Evolutionary conservation across 2,113 vertebrate genomes (phyloP).

Genomic region (Hippocampus barbouri): DNA sequence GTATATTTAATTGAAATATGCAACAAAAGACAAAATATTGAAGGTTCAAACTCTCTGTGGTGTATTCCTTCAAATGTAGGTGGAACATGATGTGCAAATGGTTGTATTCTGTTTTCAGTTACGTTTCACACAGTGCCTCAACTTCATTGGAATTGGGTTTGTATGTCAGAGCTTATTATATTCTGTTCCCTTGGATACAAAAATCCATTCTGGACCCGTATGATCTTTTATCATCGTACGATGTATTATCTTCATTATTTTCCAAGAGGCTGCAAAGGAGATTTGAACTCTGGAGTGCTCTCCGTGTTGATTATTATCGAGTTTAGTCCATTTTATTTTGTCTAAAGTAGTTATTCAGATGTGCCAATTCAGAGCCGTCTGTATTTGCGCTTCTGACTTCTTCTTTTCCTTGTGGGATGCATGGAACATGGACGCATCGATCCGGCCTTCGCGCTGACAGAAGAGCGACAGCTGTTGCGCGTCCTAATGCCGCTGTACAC

Average conservation of each 20-base stretch:
- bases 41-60: too few relatives aligned
- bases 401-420: background rate
- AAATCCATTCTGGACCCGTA: background rate
- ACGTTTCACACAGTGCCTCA: too few relatives aligned
- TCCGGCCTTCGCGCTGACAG: background rate
- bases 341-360: background rate
- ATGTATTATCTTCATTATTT: background rate
- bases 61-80: too few relatives aligned
- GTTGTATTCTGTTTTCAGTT: too few relatives aligned
- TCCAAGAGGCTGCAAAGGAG: background rate
- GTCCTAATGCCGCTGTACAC: background rate
- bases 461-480: constrained; percentile 14
- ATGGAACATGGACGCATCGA: background rate
- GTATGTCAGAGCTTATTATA: background rate
- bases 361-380: background rate
- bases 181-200: background rate
- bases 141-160: background rate
- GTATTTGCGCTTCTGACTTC: background rate
- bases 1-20: too few relatives aligned
- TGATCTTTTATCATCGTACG: background rate
- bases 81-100: too few relatives aligned
- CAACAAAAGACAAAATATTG: too few relatives aligned
- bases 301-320: background rate
- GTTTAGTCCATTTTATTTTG: background rate
- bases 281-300: background rate